phyloP scores from a whole-genome alignment of 2,888 invertebrate species.

The Sicus ferrugineus region DNA sequence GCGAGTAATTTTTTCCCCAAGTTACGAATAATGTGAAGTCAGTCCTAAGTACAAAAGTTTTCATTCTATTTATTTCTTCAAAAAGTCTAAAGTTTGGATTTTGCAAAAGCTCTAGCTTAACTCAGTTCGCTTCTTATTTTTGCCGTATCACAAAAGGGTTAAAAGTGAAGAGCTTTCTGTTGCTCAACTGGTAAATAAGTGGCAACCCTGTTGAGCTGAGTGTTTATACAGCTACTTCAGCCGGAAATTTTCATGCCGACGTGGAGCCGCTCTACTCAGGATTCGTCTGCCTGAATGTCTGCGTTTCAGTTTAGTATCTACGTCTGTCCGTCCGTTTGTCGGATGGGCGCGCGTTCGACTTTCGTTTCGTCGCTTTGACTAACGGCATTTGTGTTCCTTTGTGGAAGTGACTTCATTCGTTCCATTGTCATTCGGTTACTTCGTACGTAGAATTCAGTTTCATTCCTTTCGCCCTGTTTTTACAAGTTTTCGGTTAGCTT shows the following conservation, averaged over 20 bases:
- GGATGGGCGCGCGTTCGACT: not conserved
- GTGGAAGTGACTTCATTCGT: no score
- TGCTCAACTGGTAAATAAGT: no score
- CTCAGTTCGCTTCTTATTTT: no score
- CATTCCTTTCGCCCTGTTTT: not conserved
- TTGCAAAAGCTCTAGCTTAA: no score
- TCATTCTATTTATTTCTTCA: no score
- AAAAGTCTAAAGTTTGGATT: no score
- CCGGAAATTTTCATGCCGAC: not conserved
- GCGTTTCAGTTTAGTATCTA: not conserved
- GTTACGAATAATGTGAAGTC: no score
- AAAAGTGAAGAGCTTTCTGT: no score
- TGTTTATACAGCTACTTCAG: not conserved
- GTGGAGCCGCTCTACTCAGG: not conserved
- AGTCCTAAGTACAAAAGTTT: no score
- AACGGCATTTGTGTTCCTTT: not conserved
- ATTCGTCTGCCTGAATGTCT: slow-evolving; percentile 26
- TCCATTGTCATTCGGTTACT: not conserved
- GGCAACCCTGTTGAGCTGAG: slow-evolving; percentile 3
- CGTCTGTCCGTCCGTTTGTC: slow-evolving; percentile 3
- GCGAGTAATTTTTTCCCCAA: no score
- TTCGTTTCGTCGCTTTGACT: not conserved
- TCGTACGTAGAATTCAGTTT: slow-evolving; percentile 11
- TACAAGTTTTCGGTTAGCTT: not conserved
- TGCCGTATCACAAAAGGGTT: no score